Conservation (phyloP, 37 sponge, comb jelly and placozoan genomes). For the Chondrosia reniformis region DNA sequence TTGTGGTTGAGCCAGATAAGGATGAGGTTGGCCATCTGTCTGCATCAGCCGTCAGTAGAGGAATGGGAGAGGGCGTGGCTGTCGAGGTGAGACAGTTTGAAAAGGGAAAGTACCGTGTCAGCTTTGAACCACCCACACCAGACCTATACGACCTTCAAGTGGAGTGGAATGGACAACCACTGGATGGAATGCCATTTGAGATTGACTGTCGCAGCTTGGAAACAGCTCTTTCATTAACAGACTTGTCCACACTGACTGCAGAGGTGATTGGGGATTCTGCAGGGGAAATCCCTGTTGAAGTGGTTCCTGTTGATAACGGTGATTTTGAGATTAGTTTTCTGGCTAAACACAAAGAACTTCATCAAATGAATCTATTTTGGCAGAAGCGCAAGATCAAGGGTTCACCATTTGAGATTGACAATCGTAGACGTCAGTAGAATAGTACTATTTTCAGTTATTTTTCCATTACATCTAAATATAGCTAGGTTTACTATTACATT, state of each 20-base stretch:
- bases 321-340: constrained; percentile 25
- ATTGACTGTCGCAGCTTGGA: constrained; percentile 25
- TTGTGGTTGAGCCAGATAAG: constrained; percentile 45
- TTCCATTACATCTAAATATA: too few species aligned
- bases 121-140: constrained; percentile 31
- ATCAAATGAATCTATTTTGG: constrained; percentile 36
- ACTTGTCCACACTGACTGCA: constrained; percentile 36
- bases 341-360: constrained; percentile 6
- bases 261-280: constrained; percentile 14
- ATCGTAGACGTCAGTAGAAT: background rate
- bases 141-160: constrained; percentile 45
- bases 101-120: constrained; percentile 53
- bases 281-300: constrained; percentile 4
- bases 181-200: constrained; percentile 53
- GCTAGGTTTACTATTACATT: too few species aligned
- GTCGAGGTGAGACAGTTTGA: constrained; percentile 41
- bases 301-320: background rate
- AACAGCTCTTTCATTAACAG: background rate
- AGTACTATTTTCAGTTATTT: too few species aligned
- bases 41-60: constrained; percentile 26
- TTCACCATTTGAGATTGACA: constrained; percentile 45
- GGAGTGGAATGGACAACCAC: constrained; percentile 35
- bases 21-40: constrained; percentile 16
- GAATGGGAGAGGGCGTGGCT: background rate
- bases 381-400: constrained; percentile 38